Evolutionary conservation across 1,140 invertebrate genomes (phyloP), one percentile per base, ranked within the genome.

Genomic region (Eubasilissa regina): DNA sequence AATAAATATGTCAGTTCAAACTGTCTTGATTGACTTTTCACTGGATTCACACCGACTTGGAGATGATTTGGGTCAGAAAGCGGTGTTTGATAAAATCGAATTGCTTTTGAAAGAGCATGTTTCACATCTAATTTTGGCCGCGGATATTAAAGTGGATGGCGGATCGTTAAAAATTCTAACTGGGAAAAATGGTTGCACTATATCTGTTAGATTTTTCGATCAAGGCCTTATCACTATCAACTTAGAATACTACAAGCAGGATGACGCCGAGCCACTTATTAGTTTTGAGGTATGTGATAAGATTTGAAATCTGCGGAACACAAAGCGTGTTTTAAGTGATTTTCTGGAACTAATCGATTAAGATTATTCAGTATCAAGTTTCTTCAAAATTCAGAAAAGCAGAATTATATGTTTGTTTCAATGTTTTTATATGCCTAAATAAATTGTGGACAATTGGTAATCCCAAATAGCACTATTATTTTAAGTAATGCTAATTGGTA

Each of bases 1-100:
- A 53, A 19, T 9, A 43, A 64, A 48, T 25, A 95, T 96, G 95
- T 92, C 94, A 83, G 94, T 93, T n/a, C 93, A 96, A 86, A 95
- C 94, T 53, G 91, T 95, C 83, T 88, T 96, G 51, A 86, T 96
- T 79, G 95, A 96, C 89, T 95, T 96, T 84, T 92, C 94, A 4
- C 88, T 96, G 66, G 92, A 95, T 81, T 89, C 93, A 6, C 76
- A 66, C 55, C 90, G 91, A 48, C 89, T 95, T 35, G 89, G 88
- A 58, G 93, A 94, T 84, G 89, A 93, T 77, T 90, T 89, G 73
- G 92, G 94, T 80, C 88, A 93, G 73, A 92, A 92, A 66, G 89
- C 91, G 74, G 87, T 95, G 53, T 91, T 93, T 75, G 90, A 91
- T 64, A 91, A 92, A 79, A 89, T 95, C 60, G 90, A 93, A 81